Conservation (phyloP, 1,140 invertebrate species). For the Belonocnema kinseyi region DNA sequence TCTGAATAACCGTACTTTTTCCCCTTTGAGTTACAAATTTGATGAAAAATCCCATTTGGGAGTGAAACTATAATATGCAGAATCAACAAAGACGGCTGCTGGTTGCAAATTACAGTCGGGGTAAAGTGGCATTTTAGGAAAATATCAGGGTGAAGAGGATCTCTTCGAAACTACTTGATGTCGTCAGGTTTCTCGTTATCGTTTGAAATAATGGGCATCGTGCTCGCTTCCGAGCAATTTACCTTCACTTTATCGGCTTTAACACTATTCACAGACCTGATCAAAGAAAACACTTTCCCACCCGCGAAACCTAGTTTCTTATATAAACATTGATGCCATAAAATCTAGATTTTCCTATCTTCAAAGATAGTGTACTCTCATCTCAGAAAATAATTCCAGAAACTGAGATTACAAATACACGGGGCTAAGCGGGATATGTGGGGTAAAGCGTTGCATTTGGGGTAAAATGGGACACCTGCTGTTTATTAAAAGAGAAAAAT, state of each 20-base stretch:
- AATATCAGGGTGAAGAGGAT: conserved; percentile 20
- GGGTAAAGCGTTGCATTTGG: too few relatives aligned
- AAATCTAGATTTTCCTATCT: not conserved
- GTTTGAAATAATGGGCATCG: conserved; percentile 16
- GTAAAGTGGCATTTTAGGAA: conserved; percentile 6
- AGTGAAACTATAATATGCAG: not conserved
- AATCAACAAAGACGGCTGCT: not conserved
- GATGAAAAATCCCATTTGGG: too few relatives aligned
- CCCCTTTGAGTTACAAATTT: too few relatives aligned
- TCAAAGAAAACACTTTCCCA: not conserved
- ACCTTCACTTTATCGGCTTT: conserved; percentile 15
- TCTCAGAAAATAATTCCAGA: too few relatives aligned
- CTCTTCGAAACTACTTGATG: conserved; percentile 9
- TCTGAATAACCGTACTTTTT: too few relatives aligned
- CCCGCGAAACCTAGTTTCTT: conserved; percentile 8
- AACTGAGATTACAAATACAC: too few relatives aligned
- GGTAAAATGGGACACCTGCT: too few relatives aligned
- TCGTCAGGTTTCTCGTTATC: conserved; percentile 22
- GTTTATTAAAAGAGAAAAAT: too few relatives aligned
- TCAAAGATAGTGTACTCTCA: not conserved
- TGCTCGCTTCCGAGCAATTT: conserved; percentile 22
- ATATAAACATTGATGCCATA: not conserved
- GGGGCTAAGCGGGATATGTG: too few relatives aligned
- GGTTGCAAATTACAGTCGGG: not conserved
- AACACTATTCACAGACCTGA: conserved; percentile 7